These are phyloP conservation scores for Luidia sarsii DNA, from an alignment of 53 echinoderm and acorn worm genomes.

Conservation along the genomic window DNA sequence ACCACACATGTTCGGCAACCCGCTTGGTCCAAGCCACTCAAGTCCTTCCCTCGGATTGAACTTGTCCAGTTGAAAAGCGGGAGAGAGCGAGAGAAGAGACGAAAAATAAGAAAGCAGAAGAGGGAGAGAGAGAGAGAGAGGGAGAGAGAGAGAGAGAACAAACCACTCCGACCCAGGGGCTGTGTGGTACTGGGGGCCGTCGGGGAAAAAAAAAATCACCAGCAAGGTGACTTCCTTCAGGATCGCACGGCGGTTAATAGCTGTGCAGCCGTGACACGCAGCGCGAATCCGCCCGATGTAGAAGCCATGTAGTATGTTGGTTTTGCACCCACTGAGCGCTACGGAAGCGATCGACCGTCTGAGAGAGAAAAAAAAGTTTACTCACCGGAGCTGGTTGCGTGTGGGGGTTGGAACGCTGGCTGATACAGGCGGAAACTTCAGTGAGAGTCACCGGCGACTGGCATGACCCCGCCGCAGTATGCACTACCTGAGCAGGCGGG, in stretches of 20 bases:
- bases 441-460: conserved; percentile 48
- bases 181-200: conserved; percentile 28
- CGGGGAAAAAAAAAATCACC: neutral
- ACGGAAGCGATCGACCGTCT: conserved; percentile 31
- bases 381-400: neutral
- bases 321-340: conserved; percentile 50
- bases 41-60: conserved; percentile 32
- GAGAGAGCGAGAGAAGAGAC: too few species aligned
- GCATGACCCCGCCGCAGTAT: conserved; percentile 35
- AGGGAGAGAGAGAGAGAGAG: too few species aligned
- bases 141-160: too few species aligned
- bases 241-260: conserved; percentile 34
- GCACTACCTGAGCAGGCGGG: conserved; percentile 30
- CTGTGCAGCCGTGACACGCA: conserved; percentile 27
- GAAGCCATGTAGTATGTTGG: conserved; percentile 38
- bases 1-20: conserved; percentile 45
- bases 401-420: neutral
- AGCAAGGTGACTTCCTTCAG: conserved; percentile 35
- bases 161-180: conserved; percentile 35
- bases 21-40: too few species aligned
- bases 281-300: conserved; percentile 41
- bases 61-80: conserved; percentile 45
- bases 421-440: conserved; percentile 45
- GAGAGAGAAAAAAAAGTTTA: too few species aligned
- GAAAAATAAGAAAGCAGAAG: too few species aligned